phyloP scores from a whole-genome alignment of 2,797 vertebrate genomes.

The Podargus strigoides region DNA sequence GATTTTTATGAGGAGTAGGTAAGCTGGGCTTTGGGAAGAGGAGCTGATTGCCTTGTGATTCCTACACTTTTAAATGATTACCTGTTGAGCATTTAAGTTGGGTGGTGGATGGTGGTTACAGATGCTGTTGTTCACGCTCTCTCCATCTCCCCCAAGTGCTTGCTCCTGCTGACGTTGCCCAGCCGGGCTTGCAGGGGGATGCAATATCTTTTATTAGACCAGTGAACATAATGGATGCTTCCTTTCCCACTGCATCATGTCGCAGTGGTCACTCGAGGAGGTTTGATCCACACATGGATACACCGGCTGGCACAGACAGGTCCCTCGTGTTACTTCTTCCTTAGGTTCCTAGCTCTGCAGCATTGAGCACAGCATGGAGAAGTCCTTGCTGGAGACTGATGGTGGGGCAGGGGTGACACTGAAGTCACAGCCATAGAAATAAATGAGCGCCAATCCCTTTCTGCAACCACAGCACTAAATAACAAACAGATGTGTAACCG shows the following conservation, averaged over 20 bases:
- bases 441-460: neutral
- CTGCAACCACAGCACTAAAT: neutral
- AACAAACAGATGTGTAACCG: constrained; percentile 46
- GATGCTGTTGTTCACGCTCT: neutral
- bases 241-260: too few relatives aligned
- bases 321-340: neutral
- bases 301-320: neutral
- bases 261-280: rapidly evolving
- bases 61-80: neutral
- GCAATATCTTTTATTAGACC: rapidly evolving
- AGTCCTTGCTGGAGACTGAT: neutral
- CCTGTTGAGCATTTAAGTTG: neutral
- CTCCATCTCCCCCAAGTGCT: neutral
- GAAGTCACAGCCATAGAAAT: neutral
- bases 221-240: too few relatives aligned
- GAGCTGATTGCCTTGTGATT: neutral
- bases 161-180: rapidly evolving
- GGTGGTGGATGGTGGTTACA: neutral
- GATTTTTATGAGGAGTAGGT: neutral
- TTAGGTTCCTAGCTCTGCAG: neutral
- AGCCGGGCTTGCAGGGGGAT: rapidly evolving
- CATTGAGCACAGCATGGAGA: neutral
- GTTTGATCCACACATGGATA: rapidly evolving
- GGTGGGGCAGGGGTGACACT: constrained; percentile 6
- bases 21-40: constrained; percentile 5